Percentiles rank a stretch among this genome's conserved stretches.
Evolutionary conservation across 2,113 vertebrate species (phyloP).

Genomic region (Phoenicopterus ruber): DNA sequence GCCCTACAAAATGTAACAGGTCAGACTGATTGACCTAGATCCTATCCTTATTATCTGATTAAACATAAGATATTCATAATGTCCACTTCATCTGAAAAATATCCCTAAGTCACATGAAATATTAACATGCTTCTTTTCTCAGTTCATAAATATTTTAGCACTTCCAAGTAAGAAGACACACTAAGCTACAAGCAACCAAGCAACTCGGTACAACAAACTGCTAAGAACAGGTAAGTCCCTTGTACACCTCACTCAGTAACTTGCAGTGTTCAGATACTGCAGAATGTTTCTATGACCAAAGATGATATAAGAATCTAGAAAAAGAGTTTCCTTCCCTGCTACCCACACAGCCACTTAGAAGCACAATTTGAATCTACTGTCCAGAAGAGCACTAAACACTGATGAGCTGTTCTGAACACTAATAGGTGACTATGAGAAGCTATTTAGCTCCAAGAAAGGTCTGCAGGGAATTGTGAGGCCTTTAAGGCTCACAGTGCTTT

Average conservation of each 20-base stretch:
- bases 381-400: neutral
- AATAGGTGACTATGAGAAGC: neutral
- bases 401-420: neutral
- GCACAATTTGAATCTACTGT: neutral
- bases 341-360: neutral
- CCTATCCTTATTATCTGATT: neutral
- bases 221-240: neutral
- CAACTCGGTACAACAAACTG: neutral
- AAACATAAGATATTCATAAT: neutral
- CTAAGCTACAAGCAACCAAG: neutral
- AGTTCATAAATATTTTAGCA: conserved; percentile 51
- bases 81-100: neutral
- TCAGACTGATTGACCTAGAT: neutral
- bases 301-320: neutral
- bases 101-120: neutral
- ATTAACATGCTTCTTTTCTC: conserved; percentile 17
- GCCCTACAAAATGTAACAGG: neutral
- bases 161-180: conserved; percentile 1
- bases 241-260: neutral
- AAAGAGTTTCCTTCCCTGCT: neutral
- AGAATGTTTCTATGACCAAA: neutral
- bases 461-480: neutral
- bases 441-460: neutral
- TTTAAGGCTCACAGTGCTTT: neutral
- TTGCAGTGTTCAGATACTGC: neutral